Base-by-base conservation (phyloP, 2,888 invertebrate genomes). In the Rutpela maculata region DNA sequence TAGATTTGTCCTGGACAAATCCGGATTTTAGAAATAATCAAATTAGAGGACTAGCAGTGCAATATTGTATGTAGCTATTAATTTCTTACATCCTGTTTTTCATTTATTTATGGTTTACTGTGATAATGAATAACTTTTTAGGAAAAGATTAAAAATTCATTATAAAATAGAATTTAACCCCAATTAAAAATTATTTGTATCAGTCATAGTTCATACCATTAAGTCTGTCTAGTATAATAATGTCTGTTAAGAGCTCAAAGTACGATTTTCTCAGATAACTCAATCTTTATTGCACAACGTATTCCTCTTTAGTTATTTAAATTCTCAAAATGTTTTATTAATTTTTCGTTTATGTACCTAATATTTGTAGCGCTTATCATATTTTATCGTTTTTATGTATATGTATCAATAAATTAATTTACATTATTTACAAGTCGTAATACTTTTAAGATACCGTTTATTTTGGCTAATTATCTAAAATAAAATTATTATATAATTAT, bases 181-280 rank as follows among this genome's bases (percentile, higher is more conserved):
- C 69, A 59, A 57, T 69, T 69, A 57, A 22, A 26, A 60, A 70
- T 70, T 56, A 22, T 43, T 19, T 70, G 60, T 70, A 70, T 70
- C 70, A 19, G 9, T 43, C 59, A 70, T 38, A 35, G 70, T 60
- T 60, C 70, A 55, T 22, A 50, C 50, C 15, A 26, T 26, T 43
- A 50, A 50, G 43, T 62, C 43, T 60, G 26, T 10, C 19, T 50
- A 22, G 50, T 12, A 18, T 1, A 62, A 62, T 62, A 62, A 62
- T 35, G 62, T 22, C 11, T 43, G 9, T 35, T 35, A 22, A 67
- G 38, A 55, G 67, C 18, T 26, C 22, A 67, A 67, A 67, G 67
- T 67, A 19, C 26, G 12, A 22, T 59, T 59, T 22, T 19, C 59
- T 56, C 12, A 11, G 59, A 59, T 59, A 59, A 18, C 19, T 59